Conservation (phyloP, 2,797 vertebrate genomes). For the Alfaro cultratus region DNA sequence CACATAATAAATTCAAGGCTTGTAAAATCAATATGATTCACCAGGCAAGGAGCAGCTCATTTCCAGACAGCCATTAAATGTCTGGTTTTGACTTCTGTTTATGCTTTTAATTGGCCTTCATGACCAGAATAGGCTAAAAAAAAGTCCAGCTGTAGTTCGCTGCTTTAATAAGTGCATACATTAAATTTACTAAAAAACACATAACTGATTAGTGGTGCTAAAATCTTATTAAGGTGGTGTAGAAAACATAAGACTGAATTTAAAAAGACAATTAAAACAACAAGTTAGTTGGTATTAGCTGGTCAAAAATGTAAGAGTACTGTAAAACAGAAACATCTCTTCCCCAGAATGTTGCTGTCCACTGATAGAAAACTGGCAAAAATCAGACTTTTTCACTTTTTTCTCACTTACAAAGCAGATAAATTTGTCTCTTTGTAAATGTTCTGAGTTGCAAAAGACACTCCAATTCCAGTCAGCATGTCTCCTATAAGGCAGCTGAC, state of each 20-base stretch:
- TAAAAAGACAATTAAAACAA: not conserved
- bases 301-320: not conserved
- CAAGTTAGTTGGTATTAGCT: not conserved
- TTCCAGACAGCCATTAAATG: slow-evolving; percentile 5
- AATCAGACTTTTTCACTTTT: not conserved
- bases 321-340: not conserved
- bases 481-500: not conserved
- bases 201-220: not conserved
- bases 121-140: not conserved
- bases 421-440: not conserved
- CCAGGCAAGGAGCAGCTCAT: not conserved
- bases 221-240: not conserved
- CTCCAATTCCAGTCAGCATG: not conserved
- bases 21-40: not conserved
- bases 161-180: not conserved
- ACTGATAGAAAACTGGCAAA: not conserved
- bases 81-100: not conserved
- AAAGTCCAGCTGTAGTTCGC: not conserved
- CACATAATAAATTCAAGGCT: not conserved
- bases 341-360: not conserved
- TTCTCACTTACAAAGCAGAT: not conserved
- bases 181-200: not conserved
- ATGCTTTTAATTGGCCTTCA: slow-evolving; percentile 17
- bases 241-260: not conserved
- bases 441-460: not conserved